Evolutionary conservation across 1,140 invertebrate species (phyloP).

Genomic region (Oncopodura yosiiana): DNA sequence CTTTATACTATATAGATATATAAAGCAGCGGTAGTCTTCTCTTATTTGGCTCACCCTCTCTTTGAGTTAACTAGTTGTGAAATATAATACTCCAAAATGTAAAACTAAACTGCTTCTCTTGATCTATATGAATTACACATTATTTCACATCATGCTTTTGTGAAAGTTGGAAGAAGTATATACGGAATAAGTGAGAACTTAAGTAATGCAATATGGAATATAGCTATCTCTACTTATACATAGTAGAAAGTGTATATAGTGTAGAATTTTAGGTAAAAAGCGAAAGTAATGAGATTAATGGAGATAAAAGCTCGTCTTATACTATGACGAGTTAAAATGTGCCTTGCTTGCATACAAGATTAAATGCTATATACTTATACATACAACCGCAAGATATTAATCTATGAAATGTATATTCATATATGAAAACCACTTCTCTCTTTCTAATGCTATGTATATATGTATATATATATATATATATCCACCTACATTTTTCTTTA

Average conservation of each 20-base stretch:
- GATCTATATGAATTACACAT: not conserved
- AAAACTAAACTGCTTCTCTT: not conserved
- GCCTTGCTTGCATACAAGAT: not conserved
- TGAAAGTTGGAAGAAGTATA: not conserved
- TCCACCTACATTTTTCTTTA: not conserved
- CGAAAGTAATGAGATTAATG: slow-evolving; percentile 16
- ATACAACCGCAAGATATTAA: slow-evolving; percentile 13
- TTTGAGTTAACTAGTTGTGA: not conserved
- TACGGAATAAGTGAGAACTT: no score
- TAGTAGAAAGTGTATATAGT: not conserved
- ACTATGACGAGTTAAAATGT: slow-evolving; percentile 2
- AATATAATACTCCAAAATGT: not conserved
- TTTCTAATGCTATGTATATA: not conserved
- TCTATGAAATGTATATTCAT: slow-evolving; percentile 2
- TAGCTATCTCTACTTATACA: no score
- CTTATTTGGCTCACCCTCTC: no score
- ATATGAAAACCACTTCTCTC: not conserved
- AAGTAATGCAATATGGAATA: no score
- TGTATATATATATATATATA: slow-evolving; percentile 2
- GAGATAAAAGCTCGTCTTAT: slow-evolving; percentile 3
- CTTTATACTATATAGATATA: no score
- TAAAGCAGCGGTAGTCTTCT: no score
- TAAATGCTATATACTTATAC: not conserved
- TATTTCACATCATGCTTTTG: not conserved
- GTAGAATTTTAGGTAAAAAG: not conserved